A percentile compares a stretch with the other conserved stretches of the same genome.
Conservation (phyloP, 2,113 vertebrate genomes). For the Hemichromis elongatus region DNA sequence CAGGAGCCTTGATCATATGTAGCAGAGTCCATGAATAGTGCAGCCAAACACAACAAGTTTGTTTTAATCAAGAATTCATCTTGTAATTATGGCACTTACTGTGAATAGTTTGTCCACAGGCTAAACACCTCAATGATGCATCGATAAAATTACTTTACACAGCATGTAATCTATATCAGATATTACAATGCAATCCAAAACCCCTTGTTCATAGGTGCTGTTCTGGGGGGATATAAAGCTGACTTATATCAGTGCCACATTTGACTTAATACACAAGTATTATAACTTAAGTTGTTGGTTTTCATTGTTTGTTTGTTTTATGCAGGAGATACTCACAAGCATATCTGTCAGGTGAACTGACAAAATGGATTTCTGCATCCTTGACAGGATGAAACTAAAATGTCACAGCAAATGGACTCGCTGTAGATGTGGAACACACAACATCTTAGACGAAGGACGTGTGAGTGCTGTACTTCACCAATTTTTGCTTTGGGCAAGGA, state of each 20-base stretch:
- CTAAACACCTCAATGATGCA: neutral
- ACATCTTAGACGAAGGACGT: conserved; percentile 18
- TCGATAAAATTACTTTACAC: too few species aligned
- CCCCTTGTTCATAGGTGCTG: neutral
- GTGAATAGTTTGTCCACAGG: neutral
- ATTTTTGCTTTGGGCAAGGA: conserved; percentile 12
- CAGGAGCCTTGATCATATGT: neutral
- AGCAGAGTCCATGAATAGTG: neutral
- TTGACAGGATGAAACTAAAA: neutral
- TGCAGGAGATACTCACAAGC: neutral
- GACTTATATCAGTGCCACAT: neutral
- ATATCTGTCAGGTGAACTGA: neutral
- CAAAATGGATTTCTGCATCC: neutral
- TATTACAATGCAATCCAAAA: neutral
- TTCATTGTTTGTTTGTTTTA: neutral
- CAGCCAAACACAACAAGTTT: neutral
- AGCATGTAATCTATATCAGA: neutral
- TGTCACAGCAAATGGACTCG: neutral
- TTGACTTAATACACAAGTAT: neutral
- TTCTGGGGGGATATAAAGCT: neutral
- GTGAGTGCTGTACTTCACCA: conserved; percentile 21
- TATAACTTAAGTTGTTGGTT: neutral
- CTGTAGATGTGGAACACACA: neutral
- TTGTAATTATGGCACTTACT: neutral
- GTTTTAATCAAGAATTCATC: neutral